Conservation (phyloP, 2,888 invertebrate species). For the Oasisia sp. region DNA sequence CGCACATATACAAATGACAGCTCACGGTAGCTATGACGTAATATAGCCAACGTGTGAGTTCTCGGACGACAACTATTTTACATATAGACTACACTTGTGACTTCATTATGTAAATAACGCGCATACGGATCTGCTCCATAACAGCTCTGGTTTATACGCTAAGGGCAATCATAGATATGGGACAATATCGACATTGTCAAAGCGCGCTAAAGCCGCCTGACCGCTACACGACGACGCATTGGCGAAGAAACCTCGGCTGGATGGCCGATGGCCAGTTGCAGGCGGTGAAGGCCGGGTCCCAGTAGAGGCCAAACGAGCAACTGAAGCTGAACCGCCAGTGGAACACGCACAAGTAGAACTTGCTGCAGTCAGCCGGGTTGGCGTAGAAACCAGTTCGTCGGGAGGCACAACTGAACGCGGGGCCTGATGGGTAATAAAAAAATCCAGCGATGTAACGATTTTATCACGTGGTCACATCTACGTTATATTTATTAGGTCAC, state of each 20-base stretch:
- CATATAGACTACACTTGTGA: too few species aligned
- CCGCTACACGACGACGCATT: background rate
- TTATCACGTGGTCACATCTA: too few species aligned
- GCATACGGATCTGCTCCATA: too few species aligned
- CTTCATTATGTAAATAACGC: too few species aligned
- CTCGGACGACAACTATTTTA: too few species aligned
- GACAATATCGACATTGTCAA: background rate
- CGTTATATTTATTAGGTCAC: too few species aligned
- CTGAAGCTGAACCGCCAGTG: conserved; percentile 20
- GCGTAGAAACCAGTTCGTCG: conserved; percentile 26
- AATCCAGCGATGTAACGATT: too few species aligned
- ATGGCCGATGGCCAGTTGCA: conserved; percentile 21
- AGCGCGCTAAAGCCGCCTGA: background rate
- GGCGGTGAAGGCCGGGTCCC: background rate
- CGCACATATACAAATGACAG: too few species aligned
- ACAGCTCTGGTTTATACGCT: too few species aligned
- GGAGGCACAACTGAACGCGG: background rate
- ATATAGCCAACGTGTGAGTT: too few species aligned
- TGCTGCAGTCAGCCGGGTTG: conserved; percentile 23
- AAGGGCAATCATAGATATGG: background rate
- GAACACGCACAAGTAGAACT: conserved; percentile 32
- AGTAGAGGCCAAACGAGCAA: conserved; percentile 29
- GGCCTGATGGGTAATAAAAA: background rate
- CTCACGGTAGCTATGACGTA: too few species aligned
- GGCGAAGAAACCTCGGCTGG: background rate